Evolutionary conservation across 2,113 vertebrate genomes (phyloP), one percentile per base, ranked within the genome.

Genomic region (Cepphus grylle): DNA sequence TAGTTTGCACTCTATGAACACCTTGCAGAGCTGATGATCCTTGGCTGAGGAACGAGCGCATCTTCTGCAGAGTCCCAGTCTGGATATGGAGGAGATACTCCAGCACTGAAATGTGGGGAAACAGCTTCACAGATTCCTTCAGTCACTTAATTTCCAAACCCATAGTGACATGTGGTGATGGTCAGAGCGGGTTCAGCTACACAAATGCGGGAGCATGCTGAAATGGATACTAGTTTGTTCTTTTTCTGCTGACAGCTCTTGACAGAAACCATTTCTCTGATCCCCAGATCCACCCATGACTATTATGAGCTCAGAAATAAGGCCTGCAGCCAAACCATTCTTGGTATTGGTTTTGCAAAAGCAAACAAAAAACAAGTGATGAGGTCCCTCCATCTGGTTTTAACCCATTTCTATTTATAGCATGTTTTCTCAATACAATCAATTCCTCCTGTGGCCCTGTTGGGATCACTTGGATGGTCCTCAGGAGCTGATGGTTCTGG

Each of bases 341-440:
- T 96, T 94, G 96, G 91, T 96, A 87, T 63, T 95, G 84, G 93
- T 95, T 97, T 96, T 96, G 89, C 91, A 91, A 94, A 97, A 96
- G 66, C 91, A 96, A 97, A 95, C 94, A 95, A 70, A 94, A 97
- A 95, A 80, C 94, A 95, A 95, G 77, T 58, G 50, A 93, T 94
- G 95, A 96, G 83, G 81, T 93, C 81, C 91, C 66, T 80, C 88
- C 81, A 89, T 76, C 91, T 95, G 95, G 8, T 94, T 95, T 93
- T 83, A 82, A 89, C 84, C 84, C 70, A 43, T 95, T 94, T 95
- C 91, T 93, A 96, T 90, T 95, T 95, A 87, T 89, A 76, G 62
- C 34, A 34, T 47, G 45, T 92, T 85, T 95, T 97, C 66, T 94
- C 40, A 84, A 47, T 62, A 55, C 58, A 69, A 89, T 93, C 81